These are phyloP conservation scores for Nymphalis polychloros DNA, from an alignment of 2,888 invertebrate genomes.

Conservation along the genomic window DNA sequence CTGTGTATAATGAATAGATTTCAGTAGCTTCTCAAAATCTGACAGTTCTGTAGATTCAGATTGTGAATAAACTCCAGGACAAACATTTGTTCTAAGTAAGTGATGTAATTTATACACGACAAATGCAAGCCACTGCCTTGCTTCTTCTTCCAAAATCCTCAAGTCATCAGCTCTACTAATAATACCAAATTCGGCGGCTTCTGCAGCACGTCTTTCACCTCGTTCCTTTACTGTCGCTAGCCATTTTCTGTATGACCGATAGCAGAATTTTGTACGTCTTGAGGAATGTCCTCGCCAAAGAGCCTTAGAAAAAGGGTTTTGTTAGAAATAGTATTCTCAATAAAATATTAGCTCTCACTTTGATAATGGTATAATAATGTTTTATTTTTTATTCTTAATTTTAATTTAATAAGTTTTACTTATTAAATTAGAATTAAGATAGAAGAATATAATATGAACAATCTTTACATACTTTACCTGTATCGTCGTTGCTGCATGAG, in stretches of 20 bases:
- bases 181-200: conserved; percentile 68
- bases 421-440: no score
- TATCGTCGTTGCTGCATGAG: conserved; percentile 59
- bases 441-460: neutral
- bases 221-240: conserved; percentile 63
- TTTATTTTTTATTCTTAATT: no score
- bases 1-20: conserved; percentile 70
- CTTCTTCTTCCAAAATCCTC: conserved; percentile 70
- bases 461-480: conserved; percentile 52
- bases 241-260: conserved; percentile 69
- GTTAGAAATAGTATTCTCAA: neutral
- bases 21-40: conserved; percentile 70
- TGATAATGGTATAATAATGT: no score
- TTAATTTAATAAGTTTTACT: neutral
- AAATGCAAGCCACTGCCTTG: conserved; percentile 71
- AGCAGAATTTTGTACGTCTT: conserved; percentile 68
- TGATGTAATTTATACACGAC: conserved; percentile 76
- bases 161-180: conserved; percentile 70
- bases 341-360: no score
- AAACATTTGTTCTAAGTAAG: conserved; percentile 63
- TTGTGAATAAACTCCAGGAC: conserved; percentile 69
- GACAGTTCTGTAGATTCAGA: conserved; percentile 59
- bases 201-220: conserved; percentile 66
- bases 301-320: conserved; percentile 50
- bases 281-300: conserved; percentile 71